A percentile compares a stretch with the other conserved stretches of the same genome.
Conservation (phyloP, 2,888 invertebrate genomes). For the Athalia circularis region DNA sequence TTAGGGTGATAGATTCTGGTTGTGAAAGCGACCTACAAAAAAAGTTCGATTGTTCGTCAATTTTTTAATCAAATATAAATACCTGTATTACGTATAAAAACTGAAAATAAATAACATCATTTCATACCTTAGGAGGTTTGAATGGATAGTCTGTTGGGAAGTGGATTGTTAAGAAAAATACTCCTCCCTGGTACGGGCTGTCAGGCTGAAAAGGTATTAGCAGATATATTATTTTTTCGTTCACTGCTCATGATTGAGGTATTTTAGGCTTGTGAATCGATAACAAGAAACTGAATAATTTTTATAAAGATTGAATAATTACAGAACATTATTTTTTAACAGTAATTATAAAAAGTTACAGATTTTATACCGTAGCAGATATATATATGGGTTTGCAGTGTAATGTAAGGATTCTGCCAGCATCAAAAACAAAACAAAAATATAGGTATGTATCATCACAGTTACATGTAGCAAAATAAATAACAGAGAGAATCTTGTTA, state of each 20-base stretch:
- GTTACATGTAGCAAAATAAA: constrained; percentile 33
- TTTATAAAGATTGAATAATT: neutral
- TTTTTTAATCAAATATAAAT: neutral
- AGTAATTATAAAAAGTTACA: neutral
- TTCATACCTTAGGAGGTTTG: constrained; percentile 97
- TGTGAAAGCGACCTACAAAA: constrained; percentile 93
- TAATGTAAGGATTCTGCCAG: neutral
- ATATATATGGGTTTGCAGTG: neutral
- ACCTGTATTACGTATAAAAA: constrained; percentile 12
- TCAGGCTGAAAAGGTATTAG: constrained; percentile 83
- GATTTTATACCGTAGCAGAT: neutral
- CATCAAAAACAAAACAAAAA: neutral
- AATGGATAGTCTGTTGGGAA: constrained; percentile 99
- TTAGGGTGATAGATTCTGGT: constrained; percentile 99
- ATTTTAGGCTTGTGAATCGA: too few species aligned
- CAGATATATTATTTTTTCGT: neutral
- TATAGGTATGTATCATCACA: neutral
- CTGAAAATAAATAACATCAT: constrained; percentile 47
- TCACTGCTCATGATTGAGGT: neutral
- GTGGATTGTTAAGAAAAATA: constrained; percentile 99
- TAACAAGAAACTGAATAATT: neutral
- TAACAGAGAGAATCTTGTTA: constrained; percentile 20
- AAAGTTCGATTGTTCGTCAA: constrained; percentile 44
- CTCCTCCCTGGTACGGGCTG: constrained; percentile 99
- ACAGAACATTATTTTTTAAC: neutral